Evolutionary conservation across 1,140 invertebrate genomes (phyloP).

Genomic region (Lordiphosa mommai): DNA sequence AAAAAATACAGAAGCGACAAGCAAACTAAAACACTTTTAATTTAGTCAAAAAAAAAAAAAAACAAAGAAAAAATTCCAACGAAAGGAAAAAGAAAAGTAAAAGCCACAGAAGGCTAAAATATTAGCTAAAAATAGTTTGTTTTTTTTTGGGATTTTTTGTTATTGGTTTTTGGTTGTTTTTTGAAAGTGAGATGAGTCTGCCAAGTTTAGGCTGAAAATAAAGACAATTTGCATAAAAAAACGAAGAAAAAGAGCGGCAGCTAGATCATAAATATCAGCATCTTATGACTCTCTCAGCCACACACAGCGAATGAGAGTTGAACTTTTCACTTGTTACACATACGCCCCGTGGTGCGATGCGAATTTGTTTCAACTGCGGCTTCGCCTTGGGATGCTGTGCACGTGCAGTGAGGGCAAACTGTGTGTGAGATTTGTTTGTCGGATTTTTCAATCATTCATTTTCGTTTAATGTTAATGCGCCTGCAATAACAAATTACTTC

Average conservation of each 20-base stretch:
- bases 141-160: not conserved
- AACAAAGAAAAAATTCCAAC: constrained; percentile 20
- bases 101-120: constrained; percentile 61
- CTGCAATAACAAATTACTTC: constrained; percentile 74
- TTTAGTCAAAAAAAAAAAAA: constrained; percentile 24
- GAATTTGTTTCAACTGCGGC: constrained; percentile 37
- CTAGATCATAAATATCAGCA: constrained; percentile 16
- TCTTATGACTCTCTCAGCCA: constrained; percentile 17
- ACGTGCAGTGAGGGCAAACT: constrained; percentile 28
- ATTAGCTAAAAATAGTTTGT: constrained; percentile 57
- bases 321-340: constrained; percentile 72
- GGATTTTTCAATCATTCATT: constrained; percentile 27
- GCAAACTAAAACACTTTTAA: constrained; percentile 62
- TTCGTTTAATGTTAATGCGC: constrained; percentile 35
- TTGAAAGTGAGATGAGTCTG: constrained; percentile 43
- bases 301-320: constrained; percentile 39
- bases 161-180: constrained; percentile 21
- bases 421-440: constrained; percentile 13
- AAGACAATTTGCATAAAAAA: constrained; percentile 70
- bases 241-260: constrained; percentile 23
- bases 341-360: constrained; percentile 68
- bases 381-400: constrained; percentile 27
- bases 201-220: constrained; percentile 9
- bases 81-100: constrained; percentile 57
- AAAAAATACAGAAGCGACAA: constrained; percentile 48